phyloP scores from a whole-genome alignment of 2,888 invertebrate genomes.

The Hylaea fasciaria region DNA sequence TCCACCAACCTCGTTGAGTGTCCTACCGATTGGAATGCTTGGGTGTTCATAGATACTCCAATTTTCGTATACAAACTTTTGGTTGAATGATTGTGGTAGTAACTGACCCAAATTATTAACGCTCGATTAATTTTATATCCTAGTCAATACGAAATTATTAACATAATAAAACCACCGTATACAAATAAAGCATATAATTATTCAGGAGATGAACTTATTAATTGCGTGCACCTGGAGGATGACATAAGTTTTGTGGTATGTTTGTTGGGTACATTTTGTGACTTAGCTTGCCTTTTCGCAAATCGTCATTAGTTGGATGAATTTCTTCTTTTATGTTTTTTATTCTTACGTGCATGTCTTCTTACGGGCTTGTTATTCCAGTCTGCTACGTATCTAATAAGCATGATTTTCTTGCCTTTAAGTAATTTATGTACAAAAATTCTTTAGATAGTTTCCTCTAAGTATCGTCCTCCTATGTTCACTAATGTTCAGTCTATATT shows the following conservation, averaged over 20 bases:
- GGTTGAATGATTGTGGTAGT: conserved; percentile 29
- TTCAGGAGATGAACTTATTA: conserved; percentile 28
- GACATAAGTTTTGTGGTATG: conserved; percentile 65
- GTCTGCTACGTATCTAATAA: neutral
- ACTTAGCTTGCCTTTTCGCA: conserved; percentile 40
- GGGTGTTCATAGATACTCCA: conserved; percentile 60
- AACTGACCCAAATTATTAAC: conserved; percentile 42
- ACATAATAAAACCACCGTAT: conserved; percentile 40
- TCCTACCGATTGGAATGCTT: conserved; percentile 49
- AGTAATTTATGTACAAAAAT: too few relatives aligned
- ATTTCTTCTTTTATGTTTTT: conserved; percentile 26
- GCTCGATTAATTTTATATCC: conserved; percentile 25
- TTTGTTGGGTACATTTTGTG: conserved; percentile 83
- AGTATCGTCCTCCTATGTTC: too few relatives aligned
- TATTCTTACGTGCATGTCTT: conserved; percentile 8
- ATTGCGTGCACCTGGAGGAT: conserved; percentile 51
- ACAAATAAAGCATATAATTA: conserved; percentile 27
- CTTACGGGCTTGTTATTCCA: neutral
- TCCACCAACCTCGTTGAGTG: conserved; percentile 72
- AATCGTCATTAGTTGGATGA: conserved; percentile 6
- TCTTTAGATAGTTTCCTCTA: too few relatives aligned
- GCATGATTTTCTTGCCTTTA: neutral
- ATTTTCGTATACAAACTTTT: conserved; percentile 37
- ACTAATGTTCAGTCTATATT: too few relatives aligned
- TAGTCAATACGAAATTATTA: conserved; percentile 37